Percentiles rank a stretch among this genome's conserved stretches.
phyloP scores from a whole-genome alignment of 2,888 invertebrate species.

The Vannuccia rotundouncinata region DNA sequence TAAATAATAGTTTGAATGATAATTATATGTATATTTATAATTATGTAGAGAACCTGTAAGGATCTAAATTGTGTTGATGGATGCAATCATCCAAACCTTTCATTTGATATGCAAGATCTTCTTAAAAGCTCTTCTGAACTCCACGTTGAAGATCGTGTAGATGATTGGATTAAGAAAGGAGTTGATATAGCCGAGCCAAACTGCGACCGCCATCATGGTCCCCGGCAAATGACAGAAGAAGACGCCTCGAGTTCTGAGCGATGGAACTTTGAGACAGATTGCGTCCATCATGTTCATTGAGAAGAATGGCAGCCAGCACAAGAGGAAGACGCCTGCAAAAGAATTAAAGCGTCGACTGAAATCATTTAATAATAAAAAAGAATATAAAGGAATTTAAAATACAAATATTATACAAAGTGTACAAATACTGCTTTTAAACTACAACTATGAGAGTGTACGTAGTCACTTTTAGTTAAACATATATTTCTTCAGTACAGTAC shows the following conservation, averaged over 20 bases:
- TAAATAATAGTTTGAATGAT: too few species aligned
- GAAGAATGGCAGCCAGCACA: constrained; percentile 96
- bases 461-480: too few species aligned
- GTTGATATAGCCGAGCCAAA: constrained; percentile 87
- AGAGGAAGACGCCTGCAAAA: constrained; percentile 78
- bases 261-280: constrained; percentile 70
- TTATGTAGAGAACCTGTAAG: too few species aligned
- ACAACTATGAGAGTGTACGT: too few species aligned
- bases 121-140: constrained; percentile 89
- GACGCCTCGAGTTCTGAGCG: constrained; percentile 58
- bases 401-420: too few species aligned
- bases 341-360: constrained; percentile 41
- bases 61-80: too few species aligned
- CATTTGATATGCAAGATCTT: constrained; percentile 64
- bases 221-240: neutral
- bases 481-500: too few species aligned
- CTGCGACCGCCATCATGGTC: too few species aligned
- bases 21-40: too few species aligned
- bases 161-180: constrained; percentile 72
- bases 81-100: neutral
- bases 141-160: constrained; percentile 87
- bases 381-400: neutral
- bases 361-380: neutral
- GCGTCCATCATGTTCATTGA: constrained; percentile 90
- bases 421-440: too few species aligned